phyloP scores from a whole-genome alignment of 2,113 vertebrate genomes.

The Corythornis cristatus region DNA sequence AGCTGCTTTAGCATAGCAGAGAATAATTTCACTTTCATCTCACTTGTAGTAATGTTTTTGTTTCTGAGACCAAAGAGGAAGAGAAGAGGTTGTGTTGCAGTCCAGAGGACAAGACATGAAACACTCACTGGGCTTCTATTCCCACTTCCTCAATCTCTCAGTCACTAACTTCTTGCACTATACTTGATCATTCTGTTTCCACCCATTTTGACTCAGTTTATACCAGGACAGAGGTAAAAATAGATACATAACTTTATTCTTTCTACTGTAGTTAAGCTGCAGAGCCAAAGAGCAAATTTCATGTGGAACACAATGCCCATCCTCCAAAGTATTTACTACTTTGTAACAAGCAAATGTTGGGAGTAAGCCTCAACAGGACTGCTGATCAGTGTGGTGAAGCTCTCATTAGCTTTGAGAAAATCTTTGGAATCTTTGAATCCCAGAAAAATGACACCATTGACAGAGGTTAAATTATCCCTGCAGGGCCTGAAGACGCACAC shows the following conservation, averaged over 20 bases:
- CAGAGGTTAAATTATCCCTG: neutral
- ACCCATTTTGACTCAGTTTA: neutral
- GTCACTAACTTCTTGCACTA: neutral
- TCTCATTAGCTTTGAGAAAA: neutral
- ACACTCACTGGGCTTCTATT: accelerated
- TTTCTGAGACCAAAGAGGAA: conserved; percentile 1
- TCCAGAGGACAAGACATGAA: neutral
- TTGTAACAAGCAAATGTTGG: neutral
- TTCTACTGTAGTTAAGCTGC: neutral
- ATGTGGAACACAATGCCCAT: neutral
- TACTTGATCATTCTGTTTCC: neutral
- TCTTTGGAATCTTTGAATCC: neutral
- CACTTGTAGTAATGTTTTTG: neutral
- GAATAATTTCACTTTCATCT: neutral
- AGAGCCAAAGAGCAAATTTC: neutral
- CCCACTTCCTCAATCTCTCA: neutral
- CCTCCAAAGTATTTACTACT: neutral
- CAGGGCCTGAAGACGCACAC: neutral
- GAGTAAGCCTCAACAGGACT: neutral
- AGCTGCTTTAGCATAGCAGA: neutral
- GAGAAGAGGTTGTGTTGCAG: neutral
- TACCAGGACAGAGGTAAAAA: neutral
- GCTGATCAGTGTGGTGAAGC: neutral
- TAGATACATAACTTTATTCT: neutral
- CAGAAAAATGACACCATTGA: neutral